These are phyloP conservation scores for Melanotaenia parkinsoni DNA, from an alignment of 2,797 vertebrate species.

Conservation along the genomic window DNA sequence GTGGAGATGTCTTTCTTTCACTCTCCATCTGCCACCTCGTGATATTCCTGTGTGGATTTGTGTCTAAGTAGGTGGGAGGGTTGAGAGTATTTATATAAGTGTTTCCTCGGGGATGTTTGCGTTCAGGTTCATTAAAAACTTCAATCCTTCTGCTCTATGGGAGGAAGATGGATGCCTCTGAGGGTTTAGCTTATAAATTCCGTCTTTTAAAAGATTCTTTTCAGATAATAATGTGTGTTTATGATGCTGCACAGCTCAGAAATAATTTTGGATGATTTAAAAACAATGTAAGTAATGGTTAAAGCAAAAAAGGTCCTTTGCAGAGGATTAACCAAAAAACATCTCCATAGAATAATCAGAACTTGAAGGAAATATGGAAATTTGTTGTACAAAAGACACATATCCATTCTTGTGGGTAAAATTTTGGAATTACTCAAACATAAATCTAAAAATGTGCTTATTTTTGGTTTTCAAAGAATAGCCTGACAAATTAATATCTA, in stretches of 20 bases:
- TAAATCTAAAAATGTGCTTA: too few species aligned
- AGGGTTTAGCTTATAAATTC: slow-evolving; percentile 59
- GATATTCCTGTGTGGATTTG: not conserved
- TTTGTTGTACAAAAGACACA: too few species aligned
- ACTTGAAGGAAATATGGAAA: too few species aligned
- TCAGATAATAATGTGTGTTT: slow-evolving; percentile 36
- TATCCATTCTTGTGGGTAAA: too few species aligned
- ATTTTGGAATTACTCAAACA: too few species aligned
- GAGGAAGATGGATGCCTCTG: slow-evolving; percentile 46
- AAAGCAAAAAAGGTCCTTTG: too few species aligned
- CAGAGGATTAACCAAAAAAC: too few species aligned
- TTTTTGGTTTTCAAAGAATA: too few species aligned
- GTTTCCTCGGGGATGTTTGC: slow-evolving; percentile 22
- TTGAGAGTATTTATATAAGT: slow-evolving; percentile 6
- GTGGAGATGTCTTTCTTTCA: not conserved
- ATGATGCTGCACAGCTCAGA: not conserved
- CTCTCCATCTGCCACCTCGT: not conserved
- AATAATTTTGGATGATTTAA: not conserved
- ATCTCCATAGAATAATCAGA: too few species aligned
- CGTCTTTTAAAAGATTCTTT: slow-evolving; percentile 39
- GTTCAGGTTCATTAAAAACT: slow-evolving; percentile 72
- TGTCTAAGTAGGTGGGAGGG: not conserved
- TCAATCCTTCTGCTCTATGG: slow-evolving; percentile 55
- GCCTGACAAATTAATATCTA: too few species aligned
- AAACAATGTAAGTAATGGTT: too few species aligned